Percentiles rank a stretch among this genome's conserved stretches.
Evolutionary conservation across 2,888 invertebrate genomes (phyloP).

Genomic region (Scaeva pyrastri): DNA sequence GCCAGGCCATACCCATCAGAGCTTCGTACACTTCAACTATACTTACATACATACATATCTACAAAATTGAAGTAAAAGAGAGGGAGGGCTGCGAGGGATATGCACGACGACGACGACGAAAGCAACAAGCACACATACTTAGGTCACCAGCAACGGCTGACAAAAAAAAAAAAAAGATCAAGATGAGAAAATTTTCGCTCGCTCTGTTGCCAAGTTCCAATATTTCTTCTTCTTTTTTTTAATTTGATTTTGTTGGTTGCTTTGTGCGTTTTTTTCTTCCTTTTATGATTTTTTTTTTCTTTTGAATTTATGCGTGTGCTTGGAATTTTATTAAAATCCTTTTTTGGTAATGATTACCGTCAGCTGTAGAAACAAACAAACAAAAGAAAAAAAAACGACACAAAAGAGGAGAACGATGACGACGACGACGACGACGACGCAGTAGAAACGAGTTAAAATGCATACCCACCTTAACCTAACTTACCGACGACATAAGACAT

Average conservation of each 20-base stretch:
- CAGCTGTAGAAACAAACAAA: slow-evolving; percentile 28
- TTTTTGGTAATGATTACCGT: slow-evolving; percentile 71
- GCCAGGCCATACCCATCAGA: not conserved
- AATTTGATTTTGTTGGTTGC: slow-evolving; percentile 26
- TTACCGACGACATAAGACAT: not conserved
- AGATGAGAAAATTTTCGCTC: slow-evolving; percentile 68
- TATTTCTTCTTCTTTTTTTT: slow-evolving; percentile 43
- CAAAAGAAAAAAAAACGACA: slow-evolving; percentile 3
- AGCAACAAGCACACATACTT: slow-evolving; percentile 15
- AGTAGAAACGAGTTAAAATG: slow-evolving; percentile 43
- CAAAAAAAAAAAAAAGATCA: slow-evolving; percentile 39
- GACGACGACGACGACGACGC: slow-evolving; percentile 44
- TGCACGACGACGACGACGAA: not conserved
- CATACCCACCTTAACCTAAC: not conserved
- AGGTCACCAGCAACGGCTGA: not conserved
- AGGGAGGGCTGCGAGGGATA: too few relatives aligned
- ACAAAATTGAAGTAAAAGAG: slow-evolving; percentile 36
- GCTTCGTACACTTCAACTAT: slow-evolving; percentile 59
- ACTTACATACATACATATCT: not conserved
- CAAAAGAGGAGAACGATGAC: slow-evolving; percentile 42
- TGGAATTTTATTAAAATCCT: slow-evolving; percentile 74
- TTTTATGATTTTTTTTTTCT: slow-evolving; percentile 33
- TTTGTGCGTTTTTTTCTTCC: slow-evolving; percentile 31
- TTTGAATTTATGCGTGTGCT: slow-evolving; percentile 61
- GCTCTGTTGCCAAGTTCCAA: slow-evolving; percentile 67